phyloP scores from a whole-genome alignment of 2,797 vertebrate species.

The Ctenopoma kingsleyae region DNA sequence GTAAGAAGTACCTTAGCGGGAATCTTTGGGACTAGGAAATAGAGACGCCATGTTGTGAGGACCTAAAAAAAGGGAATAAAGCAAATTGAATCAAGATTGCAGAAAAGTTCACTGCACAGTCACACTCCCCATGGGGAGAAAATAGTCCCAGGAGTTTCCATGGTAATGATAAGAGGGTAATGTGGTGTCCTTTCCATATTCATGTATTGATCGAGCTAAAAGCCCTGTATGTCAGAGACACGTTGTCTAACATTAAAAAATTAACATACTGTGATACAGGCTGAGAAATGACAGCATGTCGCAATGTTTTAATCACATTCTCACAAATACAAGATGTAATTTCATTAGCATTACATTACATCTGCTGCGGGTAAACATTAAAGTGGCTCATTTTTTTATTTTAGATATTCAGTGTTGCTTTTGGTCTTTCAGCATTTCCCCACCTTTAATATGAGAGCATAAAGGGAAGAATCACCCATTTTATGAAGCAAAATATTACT shows the following conservation, averaged over 20 bases:
- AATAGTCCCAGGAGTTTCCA: slow-evolving; percentile 58
- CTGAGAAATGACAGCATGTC: slow-evolving; percentile 22
- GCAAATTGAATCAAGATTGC: slow-evolving; percentile 39
- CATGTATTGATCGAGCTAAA: slow-evolving; percentile 67
- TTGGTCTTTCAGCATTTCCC: slow-evolving; percentile 30
- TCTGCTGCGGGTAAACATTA: slow-evolving; percentile 19
- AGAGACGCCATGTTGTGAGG: slow-evolving; percentile 88
- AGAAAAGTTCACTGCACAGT: slow-evolving; percentile 55
- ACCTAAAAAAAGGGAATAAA: slow-evolving; percentile 74
- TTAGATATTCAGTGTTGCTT: slow-evolving; percentile 8
- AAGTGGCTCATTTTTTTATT: slow-evolving; percentile 38
- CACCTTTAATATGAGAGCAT: slow-evolving; percentile 18
- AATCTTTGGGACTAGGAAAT: slow-evolving; percentile 86
- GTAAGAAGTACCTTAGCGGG: slow-evolving; percentile 80
- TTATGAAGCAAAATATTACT: neutral
- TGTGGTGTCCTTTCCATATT: slow-evolving; percentile 41
- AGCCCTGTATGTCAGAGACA: slow-evolving; percentile 51
- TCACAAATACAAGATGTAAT: slow-evolving; percentile 21
- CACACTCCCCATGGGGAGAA: slow-evolving; percentile 23
- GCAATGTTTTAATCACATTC: slow-evolving; percentile 39
- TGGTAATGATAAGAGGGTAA: slow-evolving; percentile 60
- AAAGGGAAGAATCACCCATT: slow-evolving; percentile 8
- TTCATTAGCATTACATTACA: slow-evolving; percentile 38
- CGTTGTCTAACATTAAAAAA: slow-evolving; percentile 44
- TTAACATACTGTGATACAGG: slow-evolving; percentile 9